A percentile compares a stretch with the other conserved stretches of the same genome.
Evolutionary conservation across 2,113 vertebrate species (phyloP).

Genomic region (Neotoma lepida): DNA sequence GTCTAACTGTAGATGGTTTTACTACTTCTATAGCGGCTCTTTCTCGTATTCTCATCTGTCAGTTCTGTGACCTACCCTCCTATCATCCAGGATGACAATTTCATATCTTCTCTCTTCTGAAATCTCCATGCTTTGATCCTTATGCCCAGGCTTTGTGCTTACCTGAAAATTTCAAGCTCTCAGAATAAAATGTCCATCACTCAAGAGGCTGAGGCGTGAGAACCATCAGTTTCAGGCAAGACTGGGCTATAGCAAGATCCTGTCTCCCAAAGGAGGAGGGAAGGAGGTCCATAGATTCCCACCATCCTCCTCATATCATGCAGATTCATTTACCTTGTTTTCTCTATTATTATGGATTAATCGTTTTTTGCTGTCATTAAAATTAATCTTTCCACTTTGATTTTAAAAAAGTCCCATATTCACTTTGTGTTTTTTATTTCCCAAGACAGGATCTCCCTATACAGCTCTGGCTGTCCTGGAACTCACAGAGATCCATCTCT

Average conservation of each 20-base stretch:
- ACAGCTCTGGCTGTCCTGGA: neutral
- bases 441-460: neutral
- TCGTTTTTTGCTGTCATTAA: neutral
- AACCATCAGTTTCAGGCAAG: neutral
- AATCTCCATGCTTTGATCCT: neutral
- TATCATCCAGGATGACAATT: neutral
- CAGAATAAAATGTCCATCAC: neutral
- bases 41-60: constrained; percentile 9
- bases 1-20: constrained; percentile 34
- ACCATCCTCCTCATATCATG: neutral
- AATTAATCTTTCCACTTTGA: neutral
- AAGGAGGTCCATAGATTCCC: neutral
- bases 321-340: neutral
- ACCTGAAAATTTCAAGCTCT: constrained; percentile 18
- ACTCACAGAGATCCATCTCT: neutral
- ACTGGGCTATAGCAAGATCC: neutral
- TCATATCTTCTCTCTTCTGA: neutral
- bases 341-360: neutral
- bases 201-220: neutral
- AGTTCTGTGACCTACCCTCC: constrained; percentile 20
- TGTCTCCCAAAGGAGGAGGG: neutral
- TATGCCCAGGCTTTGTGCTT: constrained; percentile 20
- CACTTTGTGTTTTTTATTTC: neutral
- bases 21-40: neutral
- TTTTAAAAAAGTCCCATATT: neutral